These are phyloP conservation scores for Bombus huntii DNA, from an alignment of 1,140 invertebrate genomes.

Conservation along the genomic window DNA sequence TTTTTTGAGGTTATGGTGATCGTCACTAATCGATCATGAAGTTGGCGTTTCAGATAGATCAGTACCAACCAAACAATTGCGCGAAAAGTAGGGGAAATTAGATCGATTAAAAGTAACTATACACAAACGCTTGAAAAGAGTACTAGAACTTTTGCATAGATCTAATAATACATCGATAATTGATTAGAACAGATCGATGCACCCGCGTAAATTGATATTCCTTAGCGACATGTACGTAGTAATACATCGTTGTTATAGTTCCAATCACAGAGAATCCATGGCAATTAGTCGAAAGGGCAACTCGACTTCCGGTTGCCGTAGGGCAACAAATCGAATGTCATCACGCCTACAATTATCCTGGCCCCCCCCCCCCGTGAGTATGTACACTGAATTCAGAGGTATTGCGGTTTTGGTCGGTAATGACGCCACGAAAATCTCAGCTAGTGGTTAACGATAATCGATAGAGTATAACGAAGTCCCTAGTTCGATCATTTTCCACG, in stretches of 20 bases:
- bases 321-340: not conserved
- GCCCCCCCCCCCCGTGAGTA: not conserved
- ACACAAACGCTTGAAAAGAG: no score
- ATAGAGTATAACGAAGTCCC: slow-evolving; percentile 5
- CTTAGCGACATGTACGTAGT: no score
- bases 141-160: no score
- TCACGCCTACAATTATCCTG: not conserved
- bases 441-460: slow-evolving; percentile 19
- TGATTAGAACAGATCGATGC: no score
- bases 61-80: no score
- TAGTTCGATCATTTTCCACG: not conserved
- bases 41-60: no score
- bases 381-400: not conserved
- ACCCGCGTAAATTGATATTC: no score
- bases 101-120: no score
- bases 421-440: slow-evolving; percentile 28
- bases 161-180: no score
- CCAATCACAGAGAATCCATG: not conserved
- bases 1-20: no score
- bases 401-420: slow-evolving; percentile 10
- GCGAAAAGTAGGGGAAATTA: no score
- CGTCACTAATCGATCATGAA: no score
- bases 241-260: not conserved
- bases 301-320: not conserved
- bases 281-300: not conserved